Evolutionary conservation across 2,888 invertebrate genomes (phyloP).

Genomic region (Epinotia brunnichana): DNA sequence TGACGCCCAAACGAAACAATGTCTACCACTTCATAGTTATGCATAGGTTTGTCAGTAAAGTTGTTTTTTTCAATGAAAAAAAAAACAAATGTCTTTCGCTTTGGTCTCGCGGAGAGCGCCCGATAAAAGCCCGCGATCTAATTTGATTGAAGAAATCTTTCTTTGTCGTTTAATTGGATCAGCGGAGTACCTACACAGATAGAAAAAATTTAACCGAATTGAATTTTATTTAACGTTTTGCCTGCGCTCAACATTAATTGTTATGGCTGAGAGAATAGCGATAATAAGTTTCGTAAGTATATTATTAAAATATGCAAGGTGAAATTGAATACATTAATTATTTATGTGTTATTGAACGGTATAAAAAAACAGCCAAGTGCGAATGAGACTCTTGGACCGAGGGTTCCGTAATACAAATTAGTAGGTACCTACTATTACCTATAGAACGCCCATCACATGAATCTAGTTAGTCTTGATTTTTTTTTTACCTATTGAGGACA

Average conservation of each 20-base stretch:
- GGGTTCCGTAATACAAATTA: too few relatives aligned
- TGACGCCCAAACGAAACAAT: neutral
- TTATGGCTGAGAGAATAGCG: slow-evolving; percentile 3
- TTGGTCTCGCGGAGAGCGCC: slow-evolving; percentile 19
- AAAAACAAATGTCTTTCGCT: slow-evolving; percentile 33
- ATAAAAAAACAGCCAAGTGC: too few relatives aligned
- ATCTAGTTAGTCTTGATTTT: too few relatives aligned
- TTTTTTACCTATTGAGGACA: too few relatives aligned
- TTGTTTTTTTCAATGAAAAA: slow-evolving; percentile 26
- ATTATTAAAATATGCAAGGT: neutral
- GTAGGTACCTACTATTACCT: too few relatives aligned
- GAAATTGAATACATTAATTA: neutral
- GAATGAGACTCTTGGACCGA: too few relatives aligned
- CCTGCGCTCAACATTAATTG: slow-evolving; percentile 7
- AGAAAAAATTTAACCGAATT: slow-evolving; percentile 30
- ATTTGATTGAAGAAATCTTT: slow-evolving; percentile 44
- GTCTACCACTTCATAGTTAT: neutral
- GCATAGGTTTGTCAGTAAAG: slow-evolving; percentile 6
- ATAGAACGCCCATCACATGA: too few relatives aligned
- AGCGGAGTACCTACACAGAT: slow-evolving; percentile 39
- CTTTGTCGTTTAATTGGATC: slow-evolving; percentile 43
- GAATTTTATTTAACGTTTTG: slow-evolving; percentile 31
- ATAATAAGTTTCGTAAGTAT: slow-evolving; percentile 20
- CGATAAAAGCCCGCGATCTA: slow-evolving; percentile 39
- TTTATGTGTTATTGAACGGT: too few relatives aligned